A percentile compares a stretch with the other conserved stretches of the same genome.
phyloP scores from a whole-genome alignment of 2,113 vertebrate genomes.

The Seriola dumerili region DNA sequence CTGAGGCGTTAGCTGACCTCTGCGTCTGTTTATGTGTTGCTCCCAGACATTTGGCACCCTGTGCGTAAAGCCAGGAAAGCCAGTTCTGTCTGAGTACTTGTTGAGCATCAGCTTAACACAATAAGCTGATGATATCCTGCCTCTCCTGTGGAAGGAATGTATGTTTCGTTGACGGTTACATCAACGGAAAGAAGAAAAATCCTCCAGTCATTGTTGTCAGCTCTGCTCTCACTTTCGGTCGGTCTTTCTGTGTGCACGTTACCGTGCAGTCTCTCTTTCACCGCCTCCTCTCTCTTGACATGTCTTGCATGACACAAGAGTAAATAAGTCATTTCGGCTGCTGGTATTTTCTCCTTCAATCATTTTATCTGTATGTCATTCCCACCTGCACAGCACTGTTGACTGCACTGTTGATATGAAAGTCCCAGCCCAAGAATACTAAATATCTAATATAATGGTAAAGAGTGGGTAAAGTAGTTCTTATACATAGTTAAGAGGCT shows the following conservation, averaged over 20 bases:
- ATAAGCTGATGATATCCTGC: constrained; percentile 8
- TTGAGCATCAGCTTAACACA: constrained; percentile 31
- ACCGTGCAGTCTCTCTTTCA: not conserved
- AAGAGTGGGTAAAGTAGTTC: not conserved
- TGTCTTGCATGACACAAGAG: not conserved
- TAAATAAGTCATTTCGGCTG: not conserved
- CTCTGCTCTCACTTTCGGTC: constrained; percentile 6
- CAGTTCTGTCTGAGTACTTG: constrained; percentile 33
- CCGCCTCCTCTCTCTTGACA: not conserved
- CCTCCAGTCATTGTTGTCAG: not conserved
- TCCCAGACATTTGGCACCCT: constrained; percentile 21
- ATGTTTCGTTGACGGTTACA: constrained; percentile 26
- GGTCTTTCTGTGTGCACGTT: not conserved
- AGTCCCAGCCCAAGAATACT: not conserved
- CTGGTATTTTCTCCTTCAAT: not conserved
- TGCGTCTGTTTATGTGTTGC: constrained; percentile 32
- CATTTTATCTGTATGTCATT: constrained; percentile 13
- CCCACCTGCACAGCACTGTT: not conserved
- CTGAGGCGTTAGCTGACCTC: constrained; percentile 24
- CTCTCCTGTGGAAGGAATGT: constrained; percentile 69
- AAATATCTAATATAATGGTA: not conserved
- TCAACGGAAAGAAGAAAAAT: constrained; percentile 7
- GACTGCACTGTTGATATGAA: constrained; percentile 7
- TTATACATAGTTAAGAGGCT: not conserved
- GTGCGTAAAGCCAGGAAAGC: constrained; percentile 22